These are phyloP conservation scores for Diadophis punctatus DNA, from an alignment of 2,113 vertebrate genomes.

Conservation along the genomic window DNA sequence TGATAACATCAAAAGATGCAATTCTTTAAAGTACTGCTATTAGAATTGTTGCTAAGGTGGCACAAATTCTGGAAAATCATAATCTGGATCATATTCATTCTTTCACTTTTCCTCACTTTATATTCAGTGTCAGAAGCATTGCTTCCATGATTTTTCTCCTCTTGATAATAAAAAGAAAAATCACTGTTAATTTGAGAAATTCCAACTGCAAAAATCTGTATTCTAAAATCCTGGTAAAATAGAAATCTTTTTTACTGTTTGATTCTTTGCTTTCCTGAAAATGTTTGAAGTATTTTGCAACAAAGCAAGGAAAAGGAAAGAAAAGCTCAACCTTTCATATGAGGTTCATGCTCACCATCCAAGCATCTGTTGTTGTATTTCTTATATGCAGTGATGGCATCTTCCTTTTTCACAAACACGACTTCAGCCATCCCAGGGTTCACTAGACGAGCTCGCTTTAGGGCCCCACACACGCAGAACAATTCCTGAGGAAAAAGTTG, in stretches of 20 bases:
- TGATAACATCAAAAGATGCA: background rate
- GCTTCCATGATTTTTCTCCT: background rate
- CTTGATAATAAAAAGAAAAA: background rate
- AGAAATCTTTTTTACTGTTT: background rate
- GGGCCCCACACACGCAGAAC: slow-evolving; percentile 95
- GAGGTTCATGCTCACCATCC: slow-evolving; percentile 78
- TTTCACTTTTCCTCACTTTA: background rate
- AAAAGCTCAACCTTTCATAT: background rate
- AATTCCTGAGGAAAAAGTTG: slow-evolving; percentile 77
- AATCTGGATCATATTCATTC: background rate
- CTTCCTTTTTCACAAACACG: slow-evolving; percentile 96
- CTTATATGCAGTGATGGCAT: slow-evolving; percentile 93
- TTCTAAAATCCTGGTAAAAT: background rate
- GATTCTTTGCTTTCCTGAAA: background rate
- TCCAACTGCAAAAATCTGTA: background rate
- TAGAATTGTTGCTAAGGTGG: background rate
- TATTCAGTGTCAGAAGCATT: background rate
- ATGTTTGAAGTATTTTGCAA: background rate
- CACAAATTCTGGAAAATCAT: background rate
- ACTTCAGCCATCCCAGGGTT: slow-evolving; percentile 95
- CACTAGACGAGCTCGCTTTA: slow-evolving; percentile 90
- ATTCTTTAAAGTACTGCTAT: background rate
- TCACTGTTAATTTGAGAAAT: background rate
- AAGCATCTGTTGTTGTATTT: slow-evolving; percentile 98
- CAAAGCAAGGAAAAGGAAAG: background rate